Base-by-base conservation (phyloP, 2,113 vertebrate genomes). In the Boulengeromyrus knoepffleri region DNA sequence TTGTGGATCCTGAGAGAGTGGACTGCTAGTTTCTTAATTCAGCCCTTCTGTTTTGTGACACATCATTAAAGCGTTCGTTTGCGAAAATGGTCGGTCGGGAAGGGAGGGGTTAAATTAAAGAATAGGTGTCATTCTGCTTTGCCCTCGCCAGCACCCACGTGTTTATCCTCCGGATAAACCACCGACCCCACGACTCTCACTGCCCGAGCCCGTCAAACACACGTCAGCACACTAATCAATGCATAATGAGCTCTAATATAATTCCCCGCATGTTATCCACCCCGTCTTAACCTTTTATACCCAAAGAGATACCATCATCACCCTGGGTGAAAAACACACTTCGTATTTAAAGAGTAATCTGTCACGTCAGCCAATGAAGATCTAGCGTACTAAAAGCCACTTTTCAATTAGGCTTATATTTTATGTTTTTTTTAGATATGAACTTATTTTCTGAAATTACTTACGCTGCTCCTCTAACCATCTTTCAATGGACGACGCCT, bases 41-140 rank as follows among this genome's bases (percentile, higher is more conserved):
- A 89, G 70, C 47, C 88, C 66, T 89, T 19, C 66, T 88, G 88
- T 13, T 50, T n/a, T 50, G 88, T 89, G 66, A 77, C 46, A 74
- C n/a, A 19, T 70, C 15, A 36, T 50, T 89, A 39, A 89, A 47
- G 62, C 7, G 1, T 89, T 77, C 36, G 15, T 89, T 80, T 77
- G 66, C 47, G 49, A 27, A 50, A 46, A 27, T 49, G 7, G 6
- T 62, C 56, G 56, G 7, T 62, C 24, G 7, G 56, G 24, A 46
- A 46, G 36, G 88, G 27, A 24, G 21, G 62, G 21, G 70, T 10
- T 39, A 85, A 21, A 85, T 45, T 17, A 6, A 21, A 80, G 19
- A 49, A 62, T 31, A 46, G 74, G 89, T 36, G 39, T 56, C 80
- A 87, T 13, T 24, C 27, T 47, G 89, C 83, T 31, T 49, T 66